Conservation (phyloP, 2,888 invertebrate genomes). For the Subacronicta megacephala region DNA sequence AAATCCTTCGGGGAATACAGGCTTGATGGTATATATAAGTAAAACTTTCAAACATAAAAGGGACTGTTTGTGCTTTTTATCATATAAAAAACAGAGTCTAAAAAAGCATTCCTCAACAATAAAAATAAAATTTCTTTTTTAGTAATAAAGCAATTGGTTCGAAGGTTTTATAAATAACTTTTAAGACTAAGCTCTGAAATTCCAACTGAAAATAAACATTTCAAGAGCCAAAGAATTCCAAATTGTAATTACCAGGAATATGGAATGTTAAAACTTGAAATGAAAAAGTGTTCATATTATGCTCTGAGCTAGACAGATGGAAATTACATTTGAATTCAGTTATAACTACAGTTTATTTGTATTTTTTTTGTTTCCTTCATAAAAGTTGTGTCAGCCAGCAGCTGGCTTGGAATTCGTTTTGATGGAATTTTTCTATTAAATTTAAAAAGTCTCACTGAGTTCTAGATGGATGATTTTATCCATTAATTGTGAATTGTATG, state of each 20-base stretch:
- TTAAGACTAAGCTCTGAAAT: too few species aligned
- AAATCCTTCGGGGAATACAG: too few species aligned
- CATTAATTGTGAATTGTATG: slow-evolving; percentile 8
- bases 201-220: slow-evolving; percentile 19
- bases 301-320: slow-evolving; percentile 50
- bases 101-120: too few species aligned
- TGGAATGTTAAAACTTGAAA: slow-evolving; percentile 45
- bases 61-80: too few species aligned
- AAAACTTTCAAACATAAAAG: too few species aligned
- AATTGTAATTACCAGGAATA: slow-evolving; percentile 50
- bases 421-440: slow-evolving; percentile 40
- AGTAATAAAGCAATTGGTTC: too few species aligned
- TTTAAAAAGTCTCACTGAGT: slow-evolving; percentile 34
- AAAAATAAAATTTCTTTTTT: too few species aligned
- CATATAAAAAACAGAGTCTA: too few species aligned
- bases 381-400: slow-evolving; percentile 55
- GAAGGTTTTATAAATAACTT: too few species aligned
- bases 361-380: slow-evolving; percentile 54
- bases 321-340: slow-evolving; percentile 60
- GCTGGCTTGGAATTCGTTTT: slow-evolving; percentile 35
- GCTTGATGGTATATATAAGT: too few species aligned
- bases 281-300: slow-evolving; percentile 55
- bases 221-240: slow-evolving; percentile 11
- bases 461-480: slow-evolving; percentile 33
- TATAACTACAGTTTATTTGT: slow-evolving; percentile 56